These are phyloP conservation scores for Metridium senile DNA, from an alignment of 92 coral and sea anemone genomes.

Conservation along the genomic window DNA sequence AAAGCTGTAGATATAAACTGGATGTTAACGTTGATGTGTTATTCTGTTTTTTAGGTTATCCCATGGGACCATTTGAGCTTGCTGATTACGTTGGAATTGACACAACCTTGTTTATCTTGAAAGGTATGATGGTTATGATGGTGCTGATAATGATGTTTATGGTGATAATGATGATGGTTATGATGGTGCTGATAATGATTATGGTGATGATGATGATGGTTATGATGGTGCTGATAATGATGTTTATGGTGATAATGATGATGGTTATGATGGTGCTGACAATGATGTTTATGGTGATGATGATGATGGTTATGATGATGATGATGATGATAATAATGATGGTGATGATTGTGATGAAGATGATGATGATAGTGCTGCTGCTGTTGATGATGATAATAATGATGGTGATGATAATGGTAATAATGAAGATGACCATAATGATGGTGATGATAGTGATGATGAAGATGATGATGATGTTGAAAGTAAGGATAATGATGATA, in stretches of 20 bases:
- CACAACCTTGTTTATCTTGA: slow-evolving; percentile 85
- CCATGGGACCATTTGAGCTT: slow-evolving; percentile 97
- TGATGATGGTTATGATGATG: background rate
- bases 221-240: background rate
- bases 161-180: background rate
- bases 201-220: background rate
- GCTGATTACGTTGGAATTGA: slow-evolving; percentile 97
- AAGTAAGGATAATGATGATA: background rate
- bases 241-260: background rate
- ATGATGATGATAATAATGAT: background rate
- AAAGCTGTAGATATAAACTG: too few relatives aligned
- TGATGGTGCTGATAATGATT: background rate
- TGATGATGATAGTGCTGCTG: background rate
- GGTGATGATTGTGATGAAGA: background rate
- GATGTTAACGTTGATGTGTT: too few relatives aligned
- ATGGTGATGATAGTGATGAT: background rate
- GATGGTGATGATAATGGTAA: background rate
- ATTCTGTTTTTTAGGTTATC: slow-evolving; percentile 68
- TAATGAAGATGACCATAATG: background rate
- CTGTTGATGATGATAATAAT: background rate
- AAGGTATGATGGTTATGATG: slow-evolving; percentile 48
- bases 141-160: background rate
- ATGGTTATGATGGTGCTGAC: background rate
- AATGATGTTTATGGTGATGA: background rate
- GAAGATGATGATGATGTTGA: background rate